Evolutionary conservation across 2,113 vertebrate genomes (phyloP).

Genomic region (Tautogolabrus adspersus): DNA sequence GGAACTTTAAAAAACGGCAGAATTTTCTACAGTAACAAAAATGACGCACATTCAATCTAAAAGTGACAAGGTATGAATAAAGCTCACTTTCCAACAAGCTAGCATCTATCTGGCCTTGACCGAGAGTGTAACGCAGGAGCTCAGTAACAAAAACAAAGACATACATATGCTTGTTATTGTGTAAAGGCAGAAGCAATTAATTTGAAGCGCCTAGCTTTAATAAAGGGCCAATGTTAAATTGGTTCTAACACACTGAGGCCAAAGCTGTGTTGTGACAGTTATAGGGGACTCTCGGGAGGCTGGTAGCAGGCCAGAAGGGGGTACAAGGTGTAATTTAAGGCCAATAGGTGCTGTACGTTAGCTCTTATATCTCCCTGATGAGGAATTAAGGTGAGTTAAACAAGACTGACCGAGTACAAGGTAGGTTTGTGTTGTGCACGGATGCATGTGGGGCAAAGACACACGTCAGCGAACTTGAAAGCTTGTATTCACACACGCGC

Average conservation of each 20-base stretch:
- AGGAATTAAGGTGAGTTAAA: conserved; percentile 64
- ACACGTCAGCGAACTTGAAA: conserved; percentile 42
- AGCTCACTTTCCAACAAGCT: not conserved
- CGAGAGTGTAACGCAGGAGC: conserved; percentile 5
- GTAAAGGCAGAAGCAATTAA: conserved; percentile 50
- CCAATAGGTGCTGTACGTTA: conserved; percentile 69
- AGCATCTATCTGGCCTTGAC: conserved; percentile 18
- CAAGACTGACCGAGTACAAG: conserved; percentile 57
- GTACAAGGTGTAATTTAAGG: conserved; percentile 70
- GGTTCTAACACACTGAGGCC: conserved; percentile 49
- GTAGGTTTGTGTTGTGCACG: conserved; percentile 62
- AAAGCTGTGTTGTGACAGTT: conserved; percentile 66
- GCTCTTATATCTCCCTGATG: conserved; percentile 74
- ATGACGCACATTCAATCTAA: conserved; percentile 23
- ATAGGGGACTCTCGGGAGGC: conserved; percentile 54
- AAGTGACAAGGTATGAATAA: conserved; percentile 19
- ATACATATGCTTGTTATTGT: conserved; percentile 49
- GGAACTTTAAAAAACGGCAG: conserved; percentile 39
- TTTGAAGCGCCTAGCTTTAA: conserved; percentile 56
- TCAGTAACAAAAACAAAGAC: conserved; percentile 34
- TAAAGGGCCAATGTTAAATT: conserved; percentile 66
- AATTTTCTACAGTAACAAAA: conserved; percentile 36
- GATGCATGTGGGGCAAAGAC: conserved; percentile 32
- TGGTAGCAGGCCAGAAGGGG: conserved; percentile 24
- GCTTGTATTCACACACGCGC: conserved; percentile 23